Conservation (phyloP, 1,140 invertebrate genomes). For the fruit fly (Drosophila melanogaster) region Release_6_plus_ISO1_MT NC_004354.4:15978001-15978500, state of each 20-base stretch:
- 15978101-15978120: slow-evolving; percentile 24
- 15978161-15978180: slow-evolving; percentile 18
- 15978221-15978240: not conserved
- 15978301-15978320: too few species aligned
- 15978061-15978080: too few species aligned
- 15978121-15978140: slow-evolving; percentile 27
- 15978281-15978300: not conserved
- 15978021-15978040: too few species aligned
- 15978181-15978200: slow-evolving; percentile 11
- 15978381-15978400: slow-evolving; percentile 80
- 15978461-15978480: slow-evolving; percentile 84
- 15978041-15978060: not conserved
- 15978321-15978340: too few species aligned
- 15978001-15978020: too few species aligned
- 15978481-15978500: slow-evolving; percentile 85
- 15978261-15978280: not conserved
- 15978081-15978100: not conserved
- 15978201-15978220: slow-evolving; percentile 26
- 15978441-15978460: slow-evolving; percentile 86
- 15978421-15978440: slow-evolving; percentile 88
- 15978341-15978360: not conserved
- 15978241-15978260: slow-evolving; percentile 7
- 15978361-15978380: slow-evolving; percentile 43
- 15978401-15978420: slow-evolving; percentile 87
- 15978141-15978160: slow-evolving; percentile 38